Conservation (phyloP, 2,888 invertebrate genomes). For the Clistopyga incitator region DNA sequence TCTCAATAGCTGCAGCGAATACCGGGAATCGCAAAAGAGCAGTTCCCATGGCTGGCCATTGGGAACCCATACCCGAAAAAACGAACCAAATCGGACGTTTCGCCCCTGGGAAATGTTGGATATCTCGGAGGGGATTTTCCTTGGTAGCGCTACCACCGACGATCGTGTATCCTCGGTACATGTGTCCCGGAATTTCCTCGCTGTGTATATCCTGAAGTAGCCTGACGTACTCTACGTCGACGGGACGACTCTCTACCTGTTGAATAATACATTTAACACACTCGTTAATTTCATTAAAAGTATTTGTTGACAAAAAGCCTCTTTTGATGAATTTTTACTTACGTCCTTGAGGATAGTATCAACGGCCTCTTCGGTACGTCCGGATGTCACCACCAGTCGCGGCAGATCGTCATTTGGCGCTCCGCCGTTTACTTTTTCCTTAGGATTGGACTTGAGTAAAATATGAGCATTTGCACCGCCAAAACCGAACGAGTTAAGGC, state of each 20-base stretch:
- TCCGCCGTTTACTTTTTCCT: conserved; percentile 87
- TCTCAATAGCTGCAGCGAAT: conserved; percentile 88
- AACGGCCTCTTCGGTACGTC: conserved; percentile 92
- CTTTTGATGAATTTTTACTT: no score
- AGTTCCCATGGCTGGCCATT: conserved; percentile 94
- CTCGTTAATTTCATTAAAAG: no score
- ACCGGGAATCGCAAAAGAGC: conserved; percentile 88
- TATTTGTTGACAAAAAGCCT: no score
- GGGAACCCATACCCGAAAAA: conserved; percentile 96
- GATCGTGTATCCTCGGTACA: conserved; percentile 90
- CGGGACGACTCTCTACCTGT: conserved; percentile 65
- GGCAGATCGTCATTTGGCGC: conserved; percentile 89
- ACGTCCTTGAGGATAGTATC: conserved; percentile 88
- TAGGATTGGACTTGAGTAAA: conserved; percentile 87
- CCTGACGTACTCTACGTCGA: conserved; percentile 64
- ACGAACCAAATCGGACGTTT: conserved; percentile 93
- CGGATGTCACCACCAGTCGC: conserved; percentile 90
- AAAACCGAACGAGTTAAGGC: conserved; percentile 96
- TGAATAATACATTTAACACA: not conserved
- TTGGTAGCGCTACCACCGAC: conserved; percentile 79
- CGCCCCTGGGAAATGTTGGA: conserved; percentile 87
- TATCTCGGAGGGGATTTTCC: conserved; percentile 84
- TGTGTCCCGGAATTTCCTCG: conserved; percentile 68
- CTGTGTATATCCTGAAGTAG: conserved; percentile 65
- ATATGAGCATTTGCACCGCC: conserved; percentile 95